phyloP scores from a whole-genome alignment of 2,888 invertebrate species.

The Patella pellucida region DNA sequence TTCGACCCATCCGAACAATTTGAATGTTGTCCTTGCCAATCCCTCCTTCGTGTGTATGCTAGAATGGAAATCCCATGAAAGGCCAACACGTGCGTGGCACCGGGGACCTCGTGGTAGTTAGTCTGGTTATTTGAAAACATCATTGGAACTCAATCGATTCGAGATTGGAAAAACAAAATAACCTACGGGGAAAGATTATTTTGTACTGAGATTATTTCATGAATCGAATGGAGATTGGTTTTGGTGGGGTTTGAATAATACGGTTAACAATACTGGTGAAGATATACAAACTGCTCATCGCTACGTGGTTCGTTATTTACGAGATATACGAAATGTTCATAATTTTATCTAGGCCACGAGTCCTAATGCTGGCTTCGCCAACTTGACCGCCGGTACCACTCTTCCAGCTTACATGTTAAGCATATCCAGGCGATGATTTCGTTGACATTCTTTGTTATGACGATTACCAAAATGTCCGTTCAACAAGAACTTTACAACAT shows the following conservation, averaged over 20 bases:
- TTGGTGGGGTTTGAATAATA: constrained; percentile 38
- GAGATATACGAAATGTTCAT: constrained; percentile 19
- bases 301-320: constrained; percentile 25
- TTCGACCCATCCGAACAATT: too few relatives aligned
- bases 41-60: too few relatives aligned
- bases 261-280: constrained; percentile 27
- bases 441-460: constrained; percentile 23
- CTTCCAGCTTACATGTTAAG: not conserved
- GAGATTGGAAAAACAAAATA: too few relatives aligned
- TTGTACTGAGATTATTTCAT: constrained; percentile 37
- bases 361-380: constrained; percentile 14
- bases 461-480: constrained; percentile 4
- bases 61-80: too few relatives aligned
- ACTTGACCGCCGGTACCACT: not conserved
- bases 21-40: too few relatives aligned
- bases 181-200: not conserved
- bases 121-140: too few relatives aligned
- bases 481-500: not conserved
- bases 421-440: constrained; percentile 22
- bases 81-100: too few relatives aligned
- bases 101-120: too few relatives aligned
- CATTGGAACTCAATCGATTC: too few relatives aligned
- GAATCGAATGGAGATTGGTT: constrained; percentile 44
- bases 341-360: constrained; percentile 24
- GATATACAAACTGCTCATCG: constrained; percentile 33